These are phyloP conservation scores for Montipora sp. DNA, from an alignment of 64 coral and sea anemone genomes.

Conservation along the genomic window DNA sequence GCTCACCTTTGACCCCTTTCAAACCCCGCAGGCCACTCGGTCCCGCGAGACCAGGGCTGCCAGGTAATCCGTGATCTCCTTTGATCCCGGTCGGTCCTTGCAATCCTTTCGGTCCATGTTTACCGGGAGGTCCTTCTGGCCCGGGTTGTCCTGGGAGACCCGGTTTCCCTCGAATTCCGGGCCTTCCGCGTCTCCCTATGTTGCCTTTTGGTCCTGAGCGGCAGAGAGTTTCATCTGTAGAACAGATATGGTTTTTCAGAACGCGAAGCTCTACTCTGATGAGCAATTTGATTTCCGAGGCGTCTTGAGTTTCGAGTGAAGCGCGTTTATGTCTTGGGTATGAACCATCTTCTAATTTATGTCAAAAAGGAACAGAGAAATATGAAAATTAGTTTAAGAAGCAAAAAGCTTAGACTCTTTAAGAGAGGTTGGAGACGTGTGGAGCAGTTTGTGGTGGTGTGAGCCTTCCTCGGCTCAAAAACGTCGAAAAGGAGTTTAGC, in stretches of 20 bases:
- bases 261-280: constrained; percentile 20
- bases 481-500: too few relatives aligned
- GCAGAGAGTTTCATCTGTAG: constrained; percentile 58
- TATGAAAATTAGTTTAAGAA: too few relatives aligned
- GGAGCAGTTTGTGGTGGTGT: too few relatives aligned
- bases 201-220: constrained; percentile 57
- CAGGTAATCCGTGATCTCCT: constrained; percentile 41
- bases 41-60: constrained; percentile 42
- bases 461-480: too few relatives aligned
- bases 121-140: constrained; percentile 51
- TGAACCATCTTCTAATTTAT: too few relatives aligned
- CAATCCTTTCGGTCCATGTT: constrained; percentile 38
- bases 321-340: not conserved
- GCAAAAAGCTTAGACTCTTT: too few relatives aligned
- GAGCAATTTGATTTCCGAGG: not conserved
- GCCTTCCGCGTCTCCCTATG: constrained; percentile 49
- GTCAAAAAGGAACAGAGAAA: too few relatives aligned
- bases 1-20: constrained; percentile 50
- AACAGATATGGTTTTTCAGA: constrained; percentile 53
- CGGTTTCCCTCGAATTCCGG: constrained; percentile 26
- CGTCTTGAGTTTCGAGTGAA: not conserved
- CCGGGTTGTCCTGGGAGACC: constrained; percentile 33
- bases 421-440: too few relatives aligned
- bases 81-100: constrained; percentile 17
- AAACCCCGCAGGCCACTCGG: constrained; percentile 31